phyloP scores from a whole-genome alignment of 2,888 invertebrate species.

The Hololepta plana region DNA sequence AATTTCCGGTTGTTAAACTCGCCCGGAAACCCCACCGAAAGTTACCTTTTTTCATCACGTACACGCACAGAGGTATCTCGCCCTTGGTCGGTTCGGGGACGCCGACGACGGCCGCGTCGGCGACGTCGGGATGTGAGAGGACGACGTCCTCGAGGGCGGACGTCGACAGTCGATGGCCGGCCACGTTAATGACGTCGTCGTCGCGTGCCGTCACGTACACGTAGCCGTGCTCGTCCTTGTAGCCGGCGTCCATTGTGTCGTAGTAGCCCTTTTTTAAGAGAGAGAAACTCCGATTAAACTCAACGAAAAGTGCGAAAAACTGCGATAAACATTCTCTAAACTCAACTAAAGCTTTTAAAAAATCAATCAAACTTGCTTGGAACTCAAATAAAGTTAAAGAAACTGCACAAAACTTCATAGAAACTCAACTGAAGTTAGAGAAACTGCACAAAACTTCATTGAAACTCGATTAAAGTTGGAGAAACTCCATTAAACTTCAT shows the following conservation, averaged over 20 bases:
- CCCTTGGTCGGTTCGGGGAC: constrained; percentile 82
- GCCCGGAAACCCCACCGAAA: too few relatives aligned
- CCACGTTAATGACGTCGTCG: constrained; percentile 91
- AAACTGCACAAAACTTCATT: too few relatives aligned
- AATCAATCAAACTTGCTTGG: too few relatives aligned
- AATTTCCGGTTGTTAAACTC: too few relatives aligned
- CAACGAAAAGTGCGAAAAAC: too few relatives aligned
- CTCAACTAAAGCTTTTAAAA: too few relatives aligned
- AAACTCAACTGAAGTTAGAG: too few relatives aligned
- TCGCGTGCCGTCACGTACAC: constrained; percentile 80
- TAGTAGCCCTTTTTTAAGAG: constrained; percentile 73
- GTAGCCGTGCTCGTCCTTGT: constrained; percentile 64
- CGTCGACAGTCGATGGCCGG: constrained; percentile 81
- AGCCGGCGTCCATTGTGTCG: constrained; percentile 92
- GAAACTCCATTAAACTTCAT: too few relatives aligned
- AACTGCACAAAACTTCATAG: too few relatives aligned
- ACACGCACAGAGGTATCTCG: constrained; percentile 76
- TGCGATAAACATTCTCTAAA: too few relatives aligned
- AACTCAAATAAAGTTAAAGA: too few relatives aligned
- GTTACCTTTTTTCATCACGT: constrained; percentile 51
- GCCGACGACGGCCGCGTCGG: constrained; percentile 78
- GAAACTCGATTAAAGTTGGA: too few relatives aligned
- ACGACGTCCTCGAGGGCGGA: constrained; percentile 82
- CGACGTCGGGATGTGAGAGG: constrained; percentile 66
- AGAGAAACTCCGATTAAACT: background rate